Evolutionary conservation across 2,888 invertebrate genomes (phyloP).

Genomic region (Lomographa bimaculata): DNA sequence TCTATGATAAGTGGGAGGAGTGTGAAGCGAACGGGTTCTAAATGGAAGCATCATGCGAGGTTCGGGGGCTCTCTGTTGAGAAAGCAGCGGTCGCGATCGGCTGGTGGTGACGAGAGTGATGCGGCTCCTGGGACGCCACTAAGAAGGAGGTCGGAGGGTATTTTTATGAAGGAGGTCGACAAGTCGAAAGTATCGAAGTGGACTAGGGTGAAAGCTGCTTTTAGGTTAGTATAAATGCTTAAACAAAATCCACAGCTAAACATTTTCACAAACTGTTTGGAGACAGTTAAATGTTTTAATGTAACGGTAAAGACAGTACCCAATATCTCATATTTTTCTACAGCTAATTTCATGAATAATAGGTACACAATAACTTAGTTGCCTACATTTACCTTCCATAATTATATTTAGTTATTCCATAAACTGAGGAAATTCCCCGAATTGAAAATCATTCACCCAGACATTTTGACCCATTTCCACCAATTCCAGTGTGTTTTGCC

Average conservation of each 20-base stretch:
- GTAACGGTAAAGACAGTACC: too few relatives aligned
- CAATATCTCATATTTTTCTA: too few relatives aligned
- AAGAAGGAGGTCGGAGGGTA: constrained; percentile 66
- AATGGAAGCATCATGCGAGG: constrained; percentile 73
- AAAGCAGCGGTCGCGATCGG: constrained; percentile 87
- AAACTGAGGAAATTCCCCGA: too few relatives aligned
- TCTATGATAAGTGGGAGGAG: constrained; percentile 84
- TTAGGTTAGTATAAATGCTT: constrained; percentile 90
- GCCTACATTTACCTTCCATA: too few relatives aligned
- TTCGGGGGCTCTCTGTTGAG: constrained; percentile 79
- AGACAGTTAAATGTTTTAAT: too few relatives aligned
- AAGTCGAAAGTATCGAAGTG: constrained; percentile 91
- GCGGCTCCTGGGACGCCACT: constrained; percentile 62
- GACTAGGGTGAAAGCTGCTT: constrained; percentile 95
- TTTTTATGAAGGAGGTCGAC: constrained; percentile 71
- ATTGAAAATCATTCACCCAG: too few relatives aligned
- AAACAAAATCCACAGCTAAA: too few relatives aligned
- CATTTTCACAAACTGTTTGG: too few relatives aligned
- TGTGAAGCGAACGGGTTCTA: constrained; percentile 76
- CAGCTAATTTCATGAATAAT: too few relatives aligned
- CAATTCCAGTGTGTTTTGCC: constrained; percentile 17
- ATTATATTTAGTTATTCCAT: too few relatives aligned
- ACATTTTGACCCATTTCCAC: constrained; percentile 13
- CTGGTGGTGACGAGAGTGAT: constrained; percentile 85
- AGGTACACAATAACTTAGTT: too few relatives aligned